Conservation (phyloP, 2,888 invertebrate species). For the Margaritifera margaritifera region DNA sequence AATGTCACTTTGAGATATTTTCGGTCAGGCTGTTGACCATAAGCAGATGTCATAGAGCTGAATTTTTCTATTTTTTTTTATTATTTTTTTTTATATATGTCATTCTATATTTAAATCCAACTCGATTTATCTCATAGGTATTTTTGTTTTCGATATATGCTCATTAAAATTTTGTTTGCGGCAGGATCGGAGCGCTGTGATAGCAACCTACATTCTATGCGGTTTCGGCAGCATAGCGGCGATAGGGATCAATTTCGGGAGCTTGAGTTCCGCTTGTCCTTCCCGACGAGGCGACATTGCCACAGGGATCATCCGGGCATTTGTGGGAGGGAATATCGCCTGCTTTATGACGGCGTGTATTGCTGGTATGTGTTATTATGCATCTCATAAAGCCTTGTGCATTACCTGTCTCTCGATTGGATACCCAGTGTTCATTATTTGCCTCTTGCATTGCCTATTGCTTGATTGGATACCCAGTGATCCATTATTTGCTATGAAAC, state of each 20-base stretch:
- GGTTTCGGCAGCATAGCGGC: conserved; percentile 61
- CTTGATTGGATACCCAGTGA: no score
- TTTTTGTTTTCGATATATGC: neutral
- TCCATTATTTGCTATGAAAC: no score
- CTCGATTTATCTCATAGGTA: neutral
- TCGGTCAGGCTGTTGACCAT: no score
- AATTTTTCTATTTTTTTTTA: no score
- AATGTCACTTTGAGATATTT: no score
- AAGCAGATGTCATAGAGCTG: no score
- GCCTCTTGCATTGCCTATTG: no score
- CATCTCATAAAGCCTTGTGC: no score
- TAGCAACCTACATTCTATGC: conserved; percentile 58
- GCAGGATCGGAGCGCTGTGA: conserved; percentile 39
- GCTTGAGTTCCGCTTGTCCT: conserved; percentile 50
- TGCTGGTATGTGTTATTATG: conserved; percentile 41
- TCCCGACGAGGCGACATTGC: conserved; percentile 44
- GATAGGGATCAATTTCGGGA: conserved; percentile 53
- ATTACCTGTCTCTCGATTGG: no score
- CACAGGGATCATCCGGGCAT: conserved; percentile 47
- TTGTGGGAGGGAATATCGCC: conserved; percentile 66
- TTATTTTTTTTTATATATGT: no score
- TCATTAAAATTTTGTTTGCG: conserved; percentile 5
- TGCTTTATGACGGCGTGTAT: conserved; percentile 69
- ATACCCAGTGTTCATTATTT: no score
- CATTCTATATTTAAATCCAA: no score